These are phyloP conservation scores for Rhagonycha lutea DNA, from an alignment of 2,888 invertebrate genomes.

Conservation along the genomic window DNA sequence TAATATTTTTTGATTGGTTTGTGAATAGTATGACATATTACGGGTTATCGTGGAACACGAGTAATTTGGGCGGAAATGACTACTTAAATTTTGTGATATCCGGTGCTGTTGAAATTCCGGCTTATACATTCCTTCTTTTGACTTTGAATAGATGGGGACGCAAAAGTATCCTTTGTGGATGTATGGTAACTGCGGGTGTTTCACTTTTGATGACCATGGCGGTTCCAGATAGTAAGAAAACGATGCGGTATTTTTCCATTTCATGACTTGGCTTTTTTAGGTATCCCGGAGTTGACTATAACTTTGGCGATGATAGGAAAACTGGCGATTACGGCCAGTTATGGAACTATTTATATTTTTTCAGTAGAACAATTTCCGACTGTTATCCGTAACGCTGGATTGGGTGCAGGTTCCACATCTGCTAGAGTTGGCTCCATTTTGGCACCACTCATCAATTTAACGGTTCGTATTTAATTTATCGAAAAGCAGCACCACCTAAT, in stretches of 20 bases:
- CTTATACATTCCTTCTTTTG: constrained; percentile 67
- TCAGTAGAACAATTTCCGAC: constrained; percentile 78
- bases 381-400: constrained; percentile 67
- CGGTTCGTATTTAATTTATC: constrained; percentile 51
- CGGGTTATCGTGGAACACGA: constrained; percentile 76
- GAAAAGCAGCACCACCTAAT: background rate
- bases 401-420: constrained; percentile 67
- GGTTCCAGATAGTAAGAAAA: constrained; percentile 60
- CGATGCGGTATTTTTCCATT: background rate
- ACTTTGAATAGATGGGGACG: constrained; percentile 73
- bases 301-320: constrained; percentile 72
- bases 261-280: constrained; percentile 47
- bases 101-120: constrained; percentile 78
- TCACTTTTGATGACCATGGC: constrained; percentile 62
- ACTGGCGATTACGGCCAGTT: constrained; percentile 73
- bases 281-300: constrained; percentile 61
- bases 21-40: constrained; percentile 79
- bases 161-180: constrained; percentile 69
- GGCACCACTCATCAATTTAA: constrained; percentile 63
- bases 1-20: constrained; percentile 78
- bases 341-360: constrained; percentile 74
- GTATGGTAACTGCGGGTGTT: constrained; percentile 67
- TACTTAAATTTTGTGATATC: constrained; percentile 75
- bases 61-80: constrained; percentile 71
- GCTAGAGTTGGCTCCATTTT: constrained; percentile 67